Percentiles rank a stretch among this genome's conserved stretches.
Evolutionary conservation across 1,140 invertebrate species (phyloP).

Genomic region (Calliphora vicina): DNA sequence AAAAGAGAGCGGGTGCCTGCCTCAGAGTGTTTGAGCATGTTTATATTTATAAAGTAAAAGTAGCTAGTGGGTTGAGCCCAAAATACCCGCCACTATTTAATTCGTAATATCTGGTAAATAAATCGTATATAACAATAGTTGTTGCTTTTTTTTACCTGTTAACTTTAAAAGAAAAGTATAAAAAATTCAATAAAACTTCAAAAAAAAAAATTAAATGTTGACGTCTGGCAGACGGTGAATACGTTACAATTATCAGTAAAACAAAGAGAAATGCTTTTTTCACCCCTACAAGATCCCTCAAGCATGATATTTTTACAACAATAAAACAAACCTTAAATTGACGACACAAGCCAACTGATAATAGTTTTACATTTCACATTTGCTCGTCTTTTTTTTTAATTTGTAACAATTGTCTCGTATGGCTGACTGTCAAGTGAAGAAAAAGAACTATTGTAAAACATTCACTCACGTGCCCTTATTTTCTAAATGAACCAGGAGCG

Average conservation of each 20-base stretch:
- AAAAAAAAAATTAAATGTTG: constrained; percentile 3
- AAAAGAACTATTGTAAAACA: neutral
- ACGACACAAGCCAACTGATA: constrained; percentile 12
- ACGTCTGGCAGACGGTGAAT: constrained; percentile 32
- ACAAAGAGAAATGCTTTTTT: constrained; percentile 17
- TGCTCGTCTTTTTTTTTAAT: neutral
- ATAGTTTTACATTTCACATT: neutral
- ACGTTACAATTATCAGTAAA: constrained; percentile 27
- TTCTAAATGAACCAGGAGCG: neutral
- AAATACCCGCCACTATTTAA: neutral
- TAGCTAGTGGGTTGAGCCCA: neutral
- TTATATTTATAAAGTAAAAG: neutral
- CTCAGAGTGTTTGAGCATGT: neutral
- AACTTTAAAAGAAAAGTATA: neutral
- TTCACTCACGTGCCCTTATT: neutral
- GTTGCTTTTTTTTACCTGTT: constrained; percentile 14
- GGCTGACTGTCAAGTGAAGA: neutral
- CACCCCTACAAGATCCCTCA: constrained; percentile 22
- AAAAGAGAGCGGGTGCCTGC: too few relatives aligned
- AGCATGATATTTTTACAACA: constrained; percentile 15
- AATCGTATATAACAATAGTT: neutral
- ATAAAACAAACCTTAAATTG: neutral
- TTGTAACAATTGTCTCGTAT: neutral
- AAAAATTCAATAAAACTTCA: neutral
- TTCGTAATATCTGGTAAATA: neutral